Percentiles rank a stretch among this genome's conserved stretches.
Evolutionary conservation across 2,888 invertebrate genomes (phyloP).

Genomic region (Ophion ellenae): DNA sequence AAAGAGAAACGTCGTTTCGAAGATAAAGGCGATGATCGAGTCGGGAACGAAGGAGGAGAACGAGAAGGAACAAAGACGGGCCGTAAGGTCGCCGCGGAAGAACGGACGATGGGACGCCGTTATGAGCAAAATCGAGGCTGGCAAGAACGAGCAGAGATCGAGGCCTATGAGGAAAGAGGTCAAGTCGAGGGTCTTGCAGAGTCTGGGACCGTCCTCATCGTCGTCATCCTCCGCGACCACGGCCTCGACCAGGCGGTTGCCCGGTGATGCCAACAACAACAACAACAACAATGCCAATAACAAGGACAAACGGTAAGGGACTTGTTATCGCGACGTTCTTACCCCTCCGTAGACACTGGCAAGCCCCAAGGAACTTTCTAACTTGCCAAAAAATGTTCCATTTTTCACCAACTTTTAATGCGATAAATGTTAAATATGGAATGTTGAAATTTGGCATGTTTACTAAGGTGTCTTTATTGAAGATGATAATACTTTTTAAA

Average conservation of each 20-base stretch:
- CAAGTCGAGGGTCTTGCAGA: slow-evolving; percentile 90
- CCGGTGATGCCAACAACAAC: slow-evolving; percentile 79
- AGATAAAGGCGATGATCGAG: slow-evolving; percentile 90
- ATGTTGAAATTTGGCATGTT: too few relatives aligned
- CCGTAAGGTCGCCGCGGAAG: slow-evolving; percentile 86
- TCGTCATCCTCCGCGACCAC: slow-evolving; percentile 69
- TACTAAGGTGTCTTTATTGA: too few relatives aligned
- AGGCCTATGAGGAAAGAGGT: slow-evolving; percentile 93
- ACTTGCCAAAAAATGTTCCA: too few relatives aligned
- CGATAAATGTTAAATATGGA: too few relatives aligned
- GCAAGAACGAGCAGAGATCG: slow-evolving; percentile 88
- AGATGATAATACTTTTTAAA: too few relatives aligned
- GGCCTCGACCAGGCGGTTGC: slow-evolving; percentile 61
- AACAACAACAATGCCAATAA: slow-evolving; percentile 76
- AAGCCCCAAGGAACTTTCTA: too few relatives aligned
- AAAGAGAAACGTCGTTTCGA: slow-evolving; percentile 90
- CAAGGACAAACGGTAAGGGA: slow-evolving; percentile 76
- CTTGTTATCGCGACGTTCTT: background rate
- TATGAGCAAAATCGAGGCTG: slow-evolving; percentile 91
- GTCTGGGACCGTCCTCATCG: slow-evolving; percentile 73
- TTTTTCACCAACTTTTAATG: too few relatives aligned
- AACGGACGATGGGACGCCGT: slow-evolving; percentile 92
- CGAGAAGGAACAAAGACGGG: slow-evolving; percentile 86
- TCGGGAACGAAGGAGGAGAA: slow-evolving; percentile 85
- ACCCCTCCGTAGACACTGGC: too few relatives aligned